phyloP scores from a whole-genome alignment of 2,113 vertebrate genomes.

The Anolis sagrei region DNA sequence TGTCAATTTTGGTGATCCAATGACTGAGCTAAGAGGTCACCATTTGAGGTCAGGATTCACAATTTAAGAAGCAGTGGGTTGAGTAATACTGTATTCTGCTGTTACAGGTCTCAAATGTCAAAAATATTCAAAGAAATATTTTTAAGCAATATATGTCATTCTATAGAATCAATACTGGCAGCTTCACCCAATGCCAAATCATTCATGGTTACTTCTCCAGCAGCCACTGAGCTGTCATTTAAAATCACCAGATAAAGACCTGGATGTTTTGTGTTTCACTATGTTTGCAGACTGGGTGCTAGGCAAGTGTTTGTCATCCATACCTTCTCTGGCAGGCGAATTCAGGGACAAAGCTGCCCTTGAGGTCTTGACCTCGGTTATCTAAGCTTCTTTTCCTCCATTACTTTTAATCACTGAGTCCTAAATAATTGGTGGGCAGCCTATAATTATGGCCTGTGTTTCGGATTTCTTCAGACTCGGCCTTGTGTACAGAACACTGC shows the following conservation, averaged over 20 bases:
- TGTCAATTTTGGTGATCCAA: no score
- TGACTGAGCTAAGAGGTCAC: no score
- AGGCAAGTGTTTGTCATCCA: conserved; percentile 68
- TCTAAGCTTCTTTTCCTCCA: conserved; percentile 70
- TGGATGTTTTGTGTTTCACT: conserved; percentile 48
- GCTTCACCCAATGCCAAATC: not conserved
- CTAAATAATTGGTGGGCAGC: conserved; percentile 72
- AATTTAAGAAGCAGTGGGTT: no score
- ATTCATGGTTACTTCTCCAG: not conserved
- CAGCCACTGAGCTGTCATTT: not conserved
- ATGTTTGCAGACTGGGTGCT: conserved; percentile 54
- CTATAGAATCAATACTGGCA: not conserved
- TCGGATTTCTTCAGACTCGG: conserved; percentile 67
- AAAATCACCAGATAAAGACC: not conserved
- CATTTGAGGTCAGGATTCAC: no score
- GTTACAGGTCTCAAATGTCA: not conserved
- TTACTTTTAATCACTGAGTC: conserved; percentile 71
- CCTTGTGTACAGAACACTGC: conserved; percentile 58
- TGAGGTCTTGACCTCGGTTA: conserved; percentile 71
- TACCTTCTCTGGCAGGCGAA: conserved; percentile 59
- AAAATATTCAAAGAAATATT: not conserved
- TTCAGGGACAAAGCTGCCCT: conserved; percentile 52
- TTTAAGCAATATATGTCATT: not conserved
- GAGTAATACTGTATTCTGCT: no score
- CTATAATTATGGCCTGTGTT: conserved; percentile 74